Percentiles rank a stretch among this genome's conserved stretches.
phyloP scores from a whole-genome alignment of 2,888 invertebrate genomes.

The Habrosyne pyritoides region DNA sequence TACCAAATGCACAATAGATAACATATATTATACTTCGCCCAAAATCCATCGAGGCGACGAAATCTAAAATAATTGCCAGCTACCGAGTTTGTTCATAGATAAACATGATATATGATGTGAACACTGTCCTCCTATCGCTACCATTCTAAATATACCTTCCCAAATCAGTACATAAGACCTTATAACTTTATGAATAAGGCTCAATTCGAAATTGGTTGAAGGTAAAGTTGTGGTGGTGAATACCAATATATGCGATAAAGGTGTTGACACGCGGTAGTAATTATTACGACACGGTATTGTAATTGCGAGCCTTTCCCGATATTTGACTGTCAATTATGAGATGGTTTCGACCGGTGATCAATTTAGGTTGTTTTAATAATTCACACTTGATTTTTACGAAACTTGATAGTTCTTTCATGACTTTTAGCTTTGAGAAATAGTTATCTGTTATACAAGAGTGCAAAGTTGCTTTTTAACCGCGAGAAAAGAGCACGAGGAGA shows the following conservation, averaged over 20 bases:
- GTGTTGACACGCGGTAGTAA: slow-evolving; percentile 44
- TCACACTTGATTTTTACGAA: no score
- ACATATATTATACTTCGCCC: slow-evolving; percentile 27
- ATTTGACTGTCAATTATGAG: slow-evolving; percentile 45
- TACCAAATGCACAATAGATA: slow-evolving; percentile 15
- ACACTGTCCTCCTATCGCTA: slow-evolving; percentile 33
- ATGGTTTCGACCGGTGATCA: slow-evolving; percentile 12
- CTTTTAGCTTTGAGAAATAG: no score
- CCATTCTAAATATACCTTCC: slow-evolving; percentile 26
- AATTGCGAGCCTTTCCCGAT: slow-evolving; percentile 40
- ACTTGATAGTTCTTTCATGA: no score
- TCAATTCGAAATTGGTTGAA: slow-evolving; percentile 10
- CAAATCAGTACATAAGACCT: slow-evolving; percentile 7
- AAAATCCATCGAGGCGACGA: slow-evolving; percentile 46
- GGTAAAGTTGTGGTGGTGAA: slow-evolving; percentile 14
- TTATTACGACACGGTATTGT: slow-evolving; percentile 51
- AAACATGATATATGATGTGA: slow-evolving; percentile 58
- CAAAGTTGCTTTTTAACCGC: no score
- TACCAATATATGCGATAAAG: slow-evolving; percentile 35
- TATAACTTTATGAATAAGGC: slow-evolving; percentile 9
- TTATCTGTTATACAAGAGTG: no score
- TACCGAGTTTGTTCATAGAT: slow-evolving; percentile 54
- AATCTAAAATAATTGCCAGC: slow-evolving; percentile 61
- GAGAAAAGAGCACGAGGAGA: no score
- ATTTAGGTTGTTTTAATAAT: no score